Evolutionary conservation across 2,113 vertebrate genomes (phyloP).

Genomic region (Gobiocypris rarus): DNA sequence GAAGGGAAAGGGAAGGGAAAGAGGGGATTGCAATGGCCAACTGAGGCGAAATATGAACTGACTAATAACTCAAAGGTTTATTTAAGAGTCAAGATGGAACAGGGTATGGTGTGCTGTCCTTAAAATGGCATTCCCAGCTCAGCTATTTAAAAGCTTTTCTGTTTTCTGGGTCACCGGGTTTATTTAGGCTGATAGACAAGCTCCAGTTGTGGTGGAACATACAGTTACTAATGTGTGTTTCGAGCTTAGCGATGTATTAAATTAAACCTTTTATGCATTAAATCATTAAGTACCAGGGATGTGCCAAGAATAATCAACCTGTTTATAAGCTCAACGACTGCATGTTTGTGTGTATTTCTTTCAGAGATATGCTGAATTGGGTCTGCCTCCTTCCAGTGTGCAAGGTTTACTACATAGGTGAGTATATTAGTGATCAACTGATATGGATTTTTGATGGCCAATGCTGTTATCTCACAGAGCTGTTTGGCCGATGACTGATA

Average conservation of each 20-base stretch:
- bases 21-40: neutral
- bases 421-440: conserved; percentile 41
- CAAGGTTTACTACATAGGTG: conserved; percentile 86
- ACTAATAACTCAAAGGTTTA: conserved; percentile 4
- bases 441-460: neutral
- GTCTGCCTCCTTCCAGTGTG: conserved; percentile 80
- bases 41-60: neutral
- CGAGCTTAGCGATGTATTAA: neutral
- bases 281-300: neutral
- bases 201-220: neutral
- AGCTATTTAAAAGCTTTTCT: conserved; percentile 29
- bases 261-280: neutral
- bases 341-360: conserved; percentile 36
- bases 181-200: conserved; percentile 29
- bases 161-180: conserved; percentile 26
- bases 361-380: conserved; percentile 88
- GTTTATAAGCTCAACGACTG: conserved; percentile 1
- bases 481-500: too few relatives aligned
- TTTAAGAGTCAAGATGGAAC: neutral
- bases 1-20: neutral
- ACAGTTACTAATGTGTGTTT: conserved; percentile 8
- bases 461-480: neutral
- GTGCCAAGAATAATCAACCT: neutral
- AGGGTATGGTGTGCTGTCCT: neutral
- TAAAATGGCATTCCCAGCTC: conserved; percentile 5